Evolutionary conservation across 35 echinoderm and acorn worm genomes (phyloP).

Genomic region (Heliocidaris erythrogramma): DNA sequence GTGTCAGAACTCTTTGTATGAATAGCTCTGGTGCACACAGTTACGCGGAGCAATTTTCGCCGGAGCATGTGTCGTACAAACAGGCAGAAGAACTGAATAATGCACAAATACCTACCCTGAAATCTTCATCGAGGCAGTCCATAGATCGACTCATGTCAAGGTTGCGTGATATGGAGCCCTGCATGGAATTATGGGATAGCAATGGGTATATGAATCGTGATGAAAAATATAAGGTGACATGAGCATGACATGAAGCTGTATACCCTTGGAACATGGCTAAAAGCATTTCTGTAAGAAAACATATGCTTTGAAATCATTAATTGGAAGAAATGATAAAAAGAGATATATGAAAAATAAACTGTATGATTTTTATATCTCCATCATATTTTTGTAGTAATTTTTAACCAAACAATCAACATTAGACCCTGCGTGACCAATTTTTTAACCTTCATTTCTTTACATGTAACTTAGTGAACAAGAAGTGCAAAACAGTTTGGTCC

Average conservation of each 20-base stretch:
- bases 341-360: neutral
- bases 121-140: slow-evolving; percentile 84
- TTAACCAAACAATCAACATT: too few species aligned
- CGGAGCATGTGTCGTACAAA: too few species aligned
- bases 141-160: slow-evolving; percentile 85
- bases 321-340: neutral
- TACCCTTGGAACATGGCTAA: neutral
- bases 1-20: too few species aligned
- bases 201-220: neutral
- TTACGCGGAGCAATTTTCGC: too few species aligned
- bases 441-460: too few species aligned
- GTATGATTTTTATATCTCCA: neutral
- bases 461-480: neutral
- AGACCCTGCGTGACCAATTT: too few species aligned
- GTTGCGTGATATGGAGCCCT: slow-evolving; percentile 72
- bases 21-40: too few species aligned
- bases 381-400: neutral
- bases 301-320: too few species aligned
- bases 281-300: too few species aligned
- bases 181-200: slow-evolving; percentile 38
- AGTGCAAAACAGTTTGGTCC: neutral
- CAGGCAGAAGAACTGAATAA: neutral
- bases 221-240: neutral
- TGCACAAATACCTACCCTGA: slow-evolving; percentile 68
- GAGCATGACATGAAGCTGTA: neutral